Percentiles rank a stretch among this genome's conserved stretches.
Conservation (phyloP, 1,140 invertebrate genomes). For the Neodiprion lecontei region DNA sequence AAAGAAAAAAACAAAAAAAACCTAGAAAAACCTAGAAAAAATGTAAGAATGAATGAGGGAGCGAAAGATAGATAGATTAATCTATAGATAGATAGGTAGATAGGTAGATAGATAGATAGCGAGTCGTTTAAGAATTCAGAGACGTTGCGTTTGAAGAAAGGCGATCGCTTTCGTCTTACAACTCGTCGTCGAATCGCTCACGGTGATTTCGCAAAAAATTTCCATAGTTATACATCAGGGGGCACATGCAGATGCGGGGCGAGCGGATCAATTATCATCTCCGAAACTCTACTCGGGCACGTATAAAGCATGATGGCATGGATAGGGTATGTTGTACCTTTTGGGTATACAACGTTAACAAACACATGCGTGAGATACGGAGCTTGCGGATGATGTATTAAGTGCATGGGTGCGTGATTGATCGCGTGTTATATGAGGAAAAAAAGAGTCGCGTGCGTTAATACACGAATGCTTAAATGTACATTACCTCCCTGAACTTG, state of each 20-base stretch:
- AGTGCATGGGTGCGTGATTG: neutral
- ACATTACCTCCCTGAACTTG: conserved; percentile 6
- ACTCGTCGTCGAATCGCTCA: neutral
- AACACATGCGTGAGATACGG: neutral
- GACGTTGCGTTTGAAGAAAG: no score
- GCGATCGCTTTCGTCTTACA: neutral
- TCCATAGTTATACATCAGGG: neutral
- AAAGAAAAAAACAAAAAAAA: neutral
- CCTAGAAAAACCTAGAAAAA: neutral
- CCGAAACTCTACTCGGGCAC: no score
- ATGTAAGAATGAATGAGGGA: neutral
- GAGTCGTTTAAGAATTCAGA: no score
- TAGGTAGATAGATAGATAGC: neutral
- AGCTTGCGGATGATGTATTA: neutral
- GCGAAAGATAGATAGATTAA: neutral
- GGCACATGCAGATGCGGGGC: neutral
- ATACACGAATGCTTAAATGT: conserved; percentile 15
- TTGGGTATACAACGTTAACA: no score
- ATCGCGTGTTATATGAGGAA: neutral
- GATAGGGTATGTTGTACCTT: no score
- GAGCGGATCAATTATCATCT: neutral
- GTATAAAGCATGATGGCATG: no score
- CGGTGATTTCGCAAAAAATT: neutral
- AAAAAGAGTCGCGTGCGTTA: neutral
- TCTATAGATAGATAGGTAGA: no score